phyloP scores from a whole-genome alignment of 2,797 vertebrate species.

The Lutjanus campechanus region DNA sequence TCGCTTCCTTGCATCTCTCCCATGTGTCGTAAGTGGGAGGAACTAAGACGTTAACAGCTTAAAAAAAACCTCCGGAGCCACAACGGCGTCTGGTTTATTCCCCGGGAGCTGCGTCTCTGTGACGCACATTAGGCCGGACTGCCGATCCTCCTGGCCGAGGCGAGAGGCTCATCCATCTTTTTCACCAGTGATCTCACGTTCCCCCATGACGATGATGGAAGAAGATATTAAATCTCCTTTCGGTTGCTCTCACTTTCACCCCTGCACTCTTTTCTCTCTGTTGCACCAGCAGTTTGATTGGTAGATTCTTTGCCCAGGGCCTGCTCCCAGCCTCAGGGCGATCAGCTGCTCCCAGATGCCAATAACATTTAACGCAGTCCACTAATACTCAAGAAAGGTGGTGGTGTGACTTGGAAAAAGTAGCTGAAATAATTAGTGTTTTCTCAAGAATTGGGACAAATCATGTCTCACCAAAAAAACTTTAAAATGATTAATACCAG shows the following conservation, averaged over 20 bases:
- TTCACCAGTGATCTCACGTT: slow-evolving; percentile 39
- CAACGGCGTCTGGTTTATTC: slow-evolving; percentile 21
- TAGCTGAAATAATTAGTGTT: slow-evolving; percentile 19
- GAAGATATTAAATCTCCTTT: slow-evolving; percentile 48
- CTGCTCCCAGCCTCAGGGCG: slow-evolving; percentile 49
- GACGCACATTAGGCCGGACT: slow-evolving; percentile 23
- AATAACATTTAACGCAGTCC: slow-evolving; percentile 31
- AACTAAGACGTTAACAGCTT: slow-evolving; percentile 5
- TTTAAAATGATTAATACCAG: too few relatives aligned
- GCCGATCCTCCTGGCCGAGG: slow-evolving; percentile 30
- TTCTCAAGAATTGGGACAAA: too few relatives aligned
- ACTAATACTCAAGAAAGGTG: slow-evolving; percentile 31
- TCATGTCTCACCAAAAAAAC: too few relatives aligned
- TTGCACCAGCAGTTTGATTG: slow-evolving; percentile 19
- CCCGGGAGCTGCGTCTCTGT: slow-evolving; percentile 29
- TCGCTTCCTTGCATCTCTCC: slow-evolving; percentile 8
- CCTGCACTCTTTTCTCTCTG: slow-evolving; percentile 39
- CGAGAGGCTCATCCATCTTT: slow-evolving; percentile 56
- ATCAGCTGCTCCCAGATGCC: slow-evolving; percentile 58
- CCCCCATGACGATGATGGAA: slow-evolving; percentile 41
- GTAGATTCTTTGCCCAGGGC: slow-evolving; percentile 49
- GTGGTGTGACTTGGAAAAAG: slow-evolving; percentile 16
- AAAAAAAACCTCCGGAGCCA: slow-evolving; percentile 17
- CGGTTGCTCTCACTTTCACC: slow-evolving; percentile 65
- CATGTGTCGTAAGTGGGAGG: neutral